These are phyloP conservation scores for Tor tambroides DNA, from an alignment of 2,113 vertebrate species.

Conservation along the genomic window DNA sequence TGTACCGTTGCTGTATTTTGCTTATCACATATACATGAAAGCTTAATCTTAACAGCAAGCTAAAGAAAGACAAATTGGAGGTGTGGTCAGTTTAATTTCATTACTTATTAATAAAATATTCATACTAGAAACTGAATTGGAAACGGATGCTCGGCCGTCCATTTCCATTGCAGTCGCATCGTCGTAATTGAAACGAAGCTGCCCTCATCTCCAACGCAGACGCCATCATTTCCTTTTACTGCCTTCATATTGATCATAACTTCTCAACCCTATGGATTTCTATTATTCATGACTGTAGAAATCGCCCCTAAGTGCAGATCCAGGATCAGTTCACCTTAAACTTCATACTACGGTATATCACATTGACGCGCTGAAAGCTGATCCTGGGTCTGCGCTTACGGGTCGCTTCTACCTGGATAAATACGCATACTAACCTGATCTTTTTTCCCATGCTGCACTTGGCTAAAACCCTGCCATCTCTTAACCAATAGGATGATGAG, in stretches of 20 bases:
- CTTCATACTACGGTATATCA: neutral
- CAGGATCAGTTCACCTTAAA: slow-evolving; percentile 43
- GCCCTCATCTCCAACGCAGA: slow-evolving; percentile 52
- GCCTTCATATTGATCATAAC: slow-evolving; percentile 51
- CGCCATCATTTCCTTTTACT: slow-evolving; percentile 46
- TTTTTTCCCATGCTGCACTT: slow-evolving; percentile 74
- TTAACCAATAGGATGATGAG: slow-evolving; percentile 78
- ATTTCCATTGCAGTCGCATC: slow-evolving; percentile 37
- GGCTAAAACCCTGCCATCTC: slow-evolving; percentile 67
- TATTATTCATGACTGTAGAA: slow-evolving; percentile 60
- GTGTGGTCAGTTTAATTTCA: slow-evolving; percentile 44
- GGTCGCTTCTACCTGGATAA: slow-evolving; percentile 54
- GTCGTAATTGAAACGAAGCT: slow-evolving; percentile 42
- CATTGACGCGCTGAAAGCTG: slow-evolving; percentile 21
- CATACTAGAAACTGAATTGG: slow-evolving; percentile 40
- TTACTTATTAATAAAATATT: slow-evolving; percentile 5
- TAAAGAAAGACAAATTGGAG: slow-evolving; percentile 46
- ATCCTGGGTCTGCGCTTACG: slow-evolving; percentile 45
- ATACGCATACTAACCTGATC: slow-evolving; percentile 69
- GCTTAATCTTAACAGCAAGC: slow-evolving; percentile 31
- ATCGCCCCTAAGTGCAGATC: slow-evolving; percentile 54
- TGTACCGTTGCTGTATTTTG: slow-evolving; percentile 25
- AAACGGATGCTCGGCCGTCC: slow-evolving; percentile 15
- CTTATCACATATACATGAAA: slow-evolving; percentile 50
- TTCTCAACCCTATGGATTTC: slow-evolving; percentile 52